Percentiles rank a stretch among this genome's conserved stretches.
Conservation (phyloP, 1,140 invertebrate species). For the Acromyrmex echinatior region DNA sequence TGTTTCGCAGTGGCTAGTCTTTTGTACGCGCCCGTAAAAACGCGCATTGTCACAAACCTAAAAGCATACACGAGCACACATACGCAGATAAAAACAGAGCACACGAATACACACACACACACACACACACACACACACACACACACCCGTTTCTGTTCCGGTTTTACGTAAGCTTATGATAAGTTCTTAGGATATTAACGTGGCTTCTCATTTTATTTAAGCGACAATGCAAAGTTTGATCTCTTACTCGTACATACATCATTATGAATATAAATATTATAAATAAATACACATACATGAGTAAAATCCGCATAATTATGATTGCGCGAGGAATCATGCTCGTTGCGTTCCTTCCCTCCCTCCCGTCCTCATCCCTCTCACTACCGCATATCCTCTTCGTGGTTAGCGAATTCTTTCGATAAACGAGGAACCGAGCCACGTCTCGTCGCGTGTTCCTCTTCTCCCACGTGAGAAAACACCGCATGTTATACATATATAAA, state of each 20-base stretch:
- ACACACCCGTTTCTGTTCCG: conserved; percentile 12
- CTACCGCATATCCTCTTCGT: background rate
- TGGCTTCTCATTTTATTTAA: conserved; percentile 73
- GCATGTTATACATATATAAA: conserved; percentile 62
- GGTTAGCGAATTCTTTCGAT: conserved; percentile 42
- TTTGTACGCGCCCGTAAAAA: conserved; percentile 18
- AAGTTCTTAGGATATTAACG: conserved; percentile 68
- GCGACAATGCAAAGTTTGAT: conserved; percentile 80
- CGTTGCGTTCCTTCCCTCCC: conserved; percentile 62
- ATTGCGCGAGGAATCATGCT: conserved; percentile 66
- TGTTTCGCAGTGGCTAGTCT: conserved; percentile 35
- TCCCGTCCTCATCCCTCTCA: background rate
- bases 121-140: background rate
- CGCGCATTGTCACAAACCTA: background rate
- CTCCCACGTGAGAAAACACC: background rate
- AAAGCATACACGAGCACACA: background rate
- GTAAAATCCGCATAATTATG: conserved; percentile 61
- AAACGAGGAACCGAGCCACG: conserved; percentile 28
- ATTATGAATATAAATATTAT: conserved; percentile 65
- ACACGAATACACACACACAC: background rate
- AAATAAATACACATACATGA: conserved; percentile 57
- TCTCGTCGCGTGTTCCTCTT: conserved; percentile 29
- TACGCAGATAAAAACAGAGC: background rate
- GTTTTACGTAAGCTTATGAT: conserved; percentile 67
- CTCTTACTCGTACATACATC: conserved; percentile 78